phyloP scores from a whole-genome alignment of 2,888 invertebrate genomes.

The Synanthedon formicaeformis region DNA sequence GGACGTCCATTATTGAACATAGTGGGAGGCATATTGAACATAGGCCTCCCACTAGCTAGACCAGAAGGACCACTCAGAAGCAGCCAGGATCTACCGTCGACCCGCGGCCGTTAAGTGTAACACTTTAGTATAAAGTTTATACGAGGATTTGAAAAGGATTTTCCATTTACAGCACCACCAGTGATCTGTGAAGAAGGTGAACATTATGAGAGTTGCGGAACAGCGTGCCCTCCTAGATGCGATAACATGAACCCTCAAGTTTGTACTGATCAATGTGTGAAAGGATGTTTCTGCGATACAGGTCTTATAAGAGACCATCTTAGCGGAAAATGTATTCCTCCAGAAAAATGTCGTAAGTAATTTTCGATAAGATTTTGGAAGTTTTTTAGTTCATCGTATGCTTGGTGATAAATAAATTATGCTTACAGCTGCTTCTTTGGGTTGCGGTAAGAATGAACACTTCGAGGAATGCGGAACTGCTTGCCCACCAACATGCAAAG shows the following conservation, averaged over 20 bases:
- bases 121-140: neutral
- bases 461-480: constrained; percentile 4
- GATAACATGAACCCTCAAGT: neutral
- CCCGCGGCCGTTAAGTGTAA: neutral
- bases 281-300: constrained; percentile 1
- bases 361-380: too few relatives aligned
- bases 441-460: neutral
- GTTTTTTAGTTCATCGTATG: too few relatives aligned
- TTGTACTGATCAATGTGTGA: constrained; percentile 3
- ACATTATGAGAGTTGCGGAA: constrained; percentile 3
- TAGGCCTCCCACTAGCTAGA: too few relatives aligned
- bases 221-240: constrained; percentile 6
- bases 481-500: constrained; percentile 5
- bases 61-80: too few relatives aligned
- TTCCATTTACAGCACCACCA: neutral
- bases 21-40: too few relatives aligned
- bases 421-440: neutral
- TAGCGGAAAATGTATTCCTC: neutral
- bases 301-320: neutral
- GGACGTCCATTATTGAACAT: too few relatives aligned
- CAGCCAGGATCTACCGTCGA: too few relatives aligned
- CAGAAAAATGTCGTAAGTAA: neutral
- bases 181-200: neutral
- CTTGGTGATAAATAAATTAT: too few relatives aligned
- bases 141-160: too few relatives aligned